Evolutionary conservation across 2,797 vertebrate genomes (phyloP).

Genomic region (Helostoma temminkii): DNA sequence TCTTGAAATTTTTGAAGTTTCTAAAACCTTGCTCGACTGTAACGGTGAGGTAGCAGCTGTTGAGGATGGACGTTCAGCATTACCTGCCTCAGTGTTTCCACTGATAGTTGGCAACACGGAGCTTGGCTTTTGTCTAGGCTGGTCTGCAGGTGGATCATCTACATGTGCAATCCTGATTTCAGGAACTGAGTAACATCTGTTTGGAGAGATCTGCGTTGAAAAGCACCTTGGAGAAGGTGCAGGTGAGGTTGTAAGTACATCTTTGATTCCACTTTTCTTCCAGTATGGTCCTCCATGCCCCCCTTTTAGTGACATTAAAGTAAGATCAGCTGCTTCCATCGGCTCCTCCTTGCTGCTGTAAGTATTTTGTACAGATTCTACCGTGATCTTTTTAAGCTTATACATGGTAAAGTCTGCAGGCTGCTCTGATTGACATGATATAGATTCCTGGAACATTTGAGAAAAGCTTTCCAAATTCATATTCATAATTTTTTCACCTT

Average conservation of each 20-base stretch:
- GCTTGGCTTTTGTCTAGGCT: slow-evolving; percentile 77
- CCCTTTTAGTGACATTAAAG: slow-evolving; percentile 66
- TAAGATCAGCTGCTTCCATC: slow-evolving; percentile 86
- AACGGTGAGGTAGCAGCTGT: slow-evolving; percentile 24
- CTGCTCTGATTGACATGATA: slow-evolving; percentile 86
- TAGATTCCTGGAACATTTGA: slow-evolving; percentile 92
- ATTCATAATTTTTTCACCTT: slow-evolving; percentile 90
- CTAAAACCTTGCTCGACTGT: slow-evolving; percentile 44
- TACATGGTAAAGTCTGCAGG: slow-evolving; percentile 91
- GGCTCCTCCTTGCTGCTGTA: slow-evolving; percentile 72
- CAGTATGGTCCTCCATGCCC: slow-evolving; percentile 82
- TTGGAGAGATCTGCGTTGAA: slow-evolving; percentile 66
- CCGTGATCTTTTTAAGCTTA: slow-evolving; percentile 89
- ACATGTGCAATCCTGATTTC: slow-evolving; percentile 79
- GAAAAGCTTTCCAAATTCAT: slow-evolving; percentile 92
- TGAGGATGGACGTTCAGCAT: slow-evolving; percentile 49
- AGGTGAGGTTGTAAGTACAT: slow-evolving; percentile 37
- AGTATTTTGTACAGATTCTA: slow-evolving; percentile 79
- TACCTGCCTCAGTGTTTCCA: slow-evolving; percentile 66
- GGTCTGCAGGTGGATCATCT: slow-evolving; percentile 68
- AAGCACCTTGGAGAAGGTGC: slow-evolving; percentile 32
- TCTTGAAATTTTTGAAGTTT: slow-evolving; percentile 42
- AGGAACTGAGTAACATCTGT: slow-evolving; percentile 70
- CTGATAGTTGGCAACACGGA: slow-evolving; percentile 80
- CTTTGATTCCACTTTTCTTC: slow-evolving; percentile 76